Conservation (phyloP, 2,888 invertebrate species). For the Opisthograptis luteolata region DNA sequence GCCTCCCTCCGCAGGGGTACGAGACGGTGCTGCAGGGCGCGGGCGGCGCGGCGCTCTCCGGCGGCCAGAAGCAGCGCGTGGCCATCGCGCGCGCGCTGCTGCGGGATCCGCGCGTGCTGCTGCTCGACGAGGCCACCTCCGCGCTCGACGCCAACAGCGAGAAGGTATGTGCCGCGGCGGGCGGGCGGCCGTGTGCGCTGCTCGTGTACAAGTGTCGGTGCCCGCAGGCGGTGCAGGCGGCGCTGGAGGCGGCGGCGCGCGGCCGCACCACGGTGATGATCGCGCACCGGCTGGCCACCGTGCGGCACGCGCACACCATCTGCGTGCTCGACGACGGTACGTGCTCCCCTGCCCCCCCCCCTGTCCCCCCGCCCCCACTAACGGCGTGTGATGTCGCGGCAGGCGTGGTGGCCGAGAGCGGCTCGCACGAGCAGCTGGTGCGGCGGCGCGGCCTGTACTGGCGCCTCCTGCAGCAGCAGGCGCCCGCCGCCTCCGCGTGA, state of each 20-base stretch:
- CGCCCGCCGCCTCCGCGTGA: slow-evolving; percentile 37
- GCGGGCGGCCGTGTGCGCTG: not conserved
- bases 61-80: slow-evolving; percentile 90
- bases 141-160: slow-evolving; percentile 89
- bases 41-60: slow-evolving; percentile 87
- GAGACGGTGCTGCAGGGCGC: slow-evolving; percentile 83
- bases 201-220: not conserved
- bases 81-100: slow-evolving; percentile 89
- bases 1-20: slow-evolving; percentile 79
- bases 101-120: slow-evolving; percentile 84
- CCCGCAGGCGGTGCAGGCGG: slow-evolving; percentile 89
- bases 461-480: slow-evolving; percentile 68
- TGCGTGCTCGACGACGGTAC: slow-evolving; percentile 90
- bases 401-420: slow-evolving; percentile 72
- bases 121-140: slow-evolving; percentile 89
- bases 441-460: slow-evolving; percentile 64
- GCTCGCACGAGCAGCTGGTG: slow-evolving; percentile 68
- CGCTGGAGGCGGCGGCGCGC: slow-evolving; percentile 90
- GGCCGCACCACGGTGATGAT: slow-evolving; percentile 92
- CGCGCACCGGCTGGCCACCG: slow-evolving; percentile 93
- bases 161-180: slow-evolving; percentile 70
- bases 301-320: slow-evolving; percentile 91
- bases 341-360: not conserved
- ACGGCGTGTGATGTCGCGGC: slow-evolving; percentile 20
- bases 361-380: too few species aligned